A percentile compares a stretch with the other conserved stretches of the same genome.
Conservation (phyloP, 2,113 vertebrate genomes). For the Lasiurus cinereus region DNA sequence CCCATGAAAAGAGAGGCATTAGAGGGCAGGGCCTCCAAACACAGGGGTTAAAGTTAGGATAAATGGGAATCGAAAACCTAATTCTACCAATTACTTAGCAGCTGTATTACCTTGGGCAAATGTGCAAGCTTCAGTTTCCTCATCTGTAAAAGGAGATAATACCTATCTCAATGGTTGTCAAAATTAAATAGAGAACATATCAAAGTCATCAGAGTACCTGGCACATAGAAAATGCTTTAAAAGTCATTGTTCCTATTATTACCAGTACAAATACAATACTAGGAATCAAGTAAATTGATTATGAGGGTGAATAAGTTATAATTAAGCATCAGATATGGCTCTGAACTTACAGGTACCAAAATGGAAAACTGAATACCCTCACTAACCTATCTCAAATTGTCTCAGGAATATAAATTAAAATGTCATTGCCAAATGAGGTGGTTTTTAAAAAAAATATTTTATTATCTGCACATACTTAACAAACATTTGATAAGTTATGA, state of each 20-base stretch:
- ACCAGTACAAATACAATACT: background rate
- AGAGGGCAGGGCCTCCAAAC: background rate
- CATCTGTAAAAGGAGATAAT: background rate
- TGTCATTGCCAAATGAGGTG: background rate
- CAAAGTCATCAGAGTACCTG: background rate
- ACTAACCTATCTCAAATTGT: background rate
- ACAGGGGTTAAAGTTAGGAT: background rate
- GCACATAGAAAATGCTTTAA: constrained; percentile 45
- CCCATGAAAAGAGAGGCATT: background rate
- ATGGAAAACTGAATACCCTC: background rate
- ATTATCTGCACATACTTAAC: background rate
- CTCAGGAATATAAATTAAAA: constrained; percentile 32
- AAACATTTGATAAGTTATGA: background rate
- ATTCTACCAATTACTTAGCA: background rate
- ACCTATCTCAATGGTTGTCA: background rate
- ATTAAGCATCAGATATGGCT: background rate
- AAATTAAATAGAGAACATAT: background rate
- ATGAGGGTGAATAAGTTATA: background rate
- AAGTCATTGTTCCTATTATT: background rate
- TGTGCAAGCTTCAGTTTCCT: background rate
- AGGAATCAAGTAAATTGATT: background rate
- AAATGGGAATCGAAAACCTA: background rate
- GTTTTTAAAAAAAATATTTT: background rate
- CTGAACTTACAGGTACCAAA: background rate
- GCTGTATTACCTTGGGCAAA: background rate